Conservation (phyloP, 2,113 vertebrate genomes). For the Archilochus colubris region DNA sequence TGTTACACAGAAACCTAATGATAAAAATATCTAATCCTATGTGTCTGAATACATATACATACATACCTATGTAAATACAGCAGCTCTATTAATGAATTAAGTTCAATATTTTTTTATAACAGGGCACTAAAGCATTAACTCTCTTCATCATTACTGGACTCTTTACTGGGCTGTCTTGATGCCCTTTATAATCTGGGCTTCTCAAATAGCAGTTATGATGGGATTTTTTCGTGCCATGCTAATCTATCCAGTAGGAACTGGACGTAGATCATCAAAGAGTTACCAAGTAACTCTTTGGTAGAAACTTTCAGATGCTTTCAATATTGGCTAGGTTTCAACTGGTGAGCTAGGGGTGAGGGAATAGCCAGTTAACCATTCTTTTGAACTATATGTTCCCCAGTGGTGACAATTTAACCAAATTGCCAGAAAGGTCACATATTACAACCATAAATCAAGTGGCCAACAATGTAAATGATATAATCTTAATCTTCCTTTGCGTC, state of each 20-base stretch:
- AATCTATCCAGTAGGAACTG: neutral
- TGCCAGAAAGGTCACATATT: constrained; percentile 1
- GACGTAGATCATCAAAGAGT: neutral
- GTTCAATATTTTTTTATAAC: neutral
- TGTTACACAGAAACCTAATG: neutral
- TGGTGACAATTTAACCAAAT: neutral
- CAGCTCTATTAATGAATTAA: neutral
- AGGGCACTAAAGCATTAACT: neutral
- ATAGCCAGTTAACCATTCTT: neutral
- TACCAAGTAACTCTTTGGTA: neutral
- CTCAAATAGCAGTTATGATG: neutral
- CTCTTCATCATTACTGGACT: neutral
- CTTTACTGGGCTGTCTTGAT: neutral
- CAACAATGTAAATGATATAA: neutral
- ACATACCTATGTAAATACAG: neutral
- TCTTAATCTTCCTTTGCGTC: neutral
- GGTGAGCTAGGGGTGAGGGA: neutral
- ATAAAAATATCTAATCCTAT: neutral
- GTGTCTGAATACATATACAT: neutral
- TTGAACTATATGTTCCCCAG: neutral
- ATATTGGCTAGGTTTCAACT: neutral
- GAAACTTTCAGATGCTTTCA: neutral
- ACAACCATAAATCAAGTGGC: constrained; percentile 14
- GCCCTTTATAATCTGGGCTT: neutral
- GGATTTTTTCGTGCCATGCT: neutral